phyloP scores from a whole-genome alignment of 1,140 invertebrate species.

The Sarcophaga peregrina region DNA sequence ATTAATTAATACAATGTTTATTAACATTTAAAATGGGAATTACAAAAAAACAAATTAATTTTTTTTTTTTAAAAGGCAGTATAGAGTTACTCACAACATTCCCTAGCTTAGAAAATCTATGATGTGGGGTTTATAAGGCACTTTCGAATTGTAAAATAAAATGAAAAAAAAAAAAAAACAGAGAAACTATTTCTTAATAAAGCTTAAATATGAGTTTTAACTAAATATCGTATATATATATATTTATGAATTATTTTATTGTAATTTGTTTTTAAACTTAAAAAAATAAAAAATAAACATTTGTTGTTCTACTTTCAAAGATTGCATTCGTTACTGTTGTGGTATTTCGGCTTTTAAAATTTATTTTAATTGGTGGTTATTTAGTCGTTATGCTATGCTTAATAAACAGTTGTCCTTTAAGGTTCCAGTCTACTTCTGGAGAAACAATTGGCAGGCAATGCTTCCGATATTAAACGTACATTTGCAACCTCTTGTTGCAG shows the following conservation, averaged over 20 bases:
- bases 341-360: neutral
- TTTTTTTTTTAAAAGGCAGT: neutral
- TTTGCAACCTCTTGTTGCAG: slow-evolving; percentile 86
- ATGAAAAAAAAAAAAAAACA: neutral
- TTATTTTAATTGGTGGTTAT: slow-evolving; percentile 13
- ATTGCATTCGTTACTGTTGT: neutral
- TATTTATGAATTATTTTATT: no score
- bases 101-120: neutral
- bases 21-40: neutral
- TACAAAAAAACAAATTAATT: no score
- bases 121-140: slow-evolving; percentile 23
- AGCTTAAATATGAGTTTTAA: slow-evolving; percentile 36
- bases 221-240: neutral
- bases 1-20: neutral
- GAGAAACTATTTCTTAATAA: slow-evolving; percentile 32
- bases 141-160: neutral
- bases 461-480: slow-evolving; percentile 83
- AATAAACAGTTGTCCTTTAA: slow-evolving; percentile 45
- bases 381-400: neutral
- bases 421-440: slow-evolving; percentile 76
- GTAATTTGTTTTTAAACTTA: slow-evolving; percentile 6
- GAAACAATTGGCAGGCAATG: slow-evolving; percentile 87
- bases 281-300: slow-evolving; percentile 51
- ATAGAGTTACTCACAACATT: neutral
- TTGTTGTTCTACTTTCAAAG: slow-evolving; percentile 63